Conservation (phyloP, 2,113 vertebrate genomes). For the Nycticorax nycticorax region DNA sequence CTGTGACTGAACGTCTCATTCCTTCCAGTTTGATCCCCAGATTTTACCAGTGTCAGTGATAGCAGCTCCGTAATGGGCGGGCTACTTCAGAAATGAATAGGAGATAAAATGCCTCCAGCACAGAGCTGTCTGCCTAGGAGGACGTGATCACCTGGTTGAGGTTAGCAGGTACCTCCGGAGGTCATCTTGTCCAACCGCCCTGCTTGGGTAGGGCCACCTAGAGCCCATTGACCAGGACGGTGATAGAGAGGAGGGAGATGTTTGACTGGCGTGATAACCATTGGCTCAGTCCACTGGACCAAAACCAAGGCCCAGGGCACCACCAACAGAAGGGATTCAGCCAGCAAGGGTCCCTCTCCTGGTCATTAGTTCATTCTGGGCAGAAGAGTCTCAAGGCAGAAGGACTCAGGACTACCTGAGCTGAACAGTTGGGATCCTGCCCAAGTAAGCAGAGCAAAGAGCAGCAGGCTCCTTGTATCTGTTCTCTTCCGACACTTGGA, state of each 20-base stretch:
- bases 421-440: not conserved
- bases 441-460: not conserved
- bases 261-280: not conserved
- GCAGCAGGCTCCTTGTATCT: not conserved
- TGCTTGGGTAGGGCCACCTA: not conserved
- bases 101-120: not conserved
- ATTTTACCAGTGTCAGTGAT: fast-evolving
- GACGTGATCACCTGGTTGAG: not conserved
- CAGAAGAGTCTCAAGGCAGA: not conserved
- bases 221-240: not conserved
- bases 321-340: not conserved
- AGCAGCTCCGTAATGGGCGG: not conserved
- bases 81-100: not conserved
- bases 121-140: not conserved
- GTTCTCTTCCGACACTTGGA: not conserved
- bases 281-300: not conserved
- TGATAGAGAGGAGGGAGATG: not conserved
- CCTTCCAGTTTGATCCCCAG: not conserved
- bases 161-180: not conserved
- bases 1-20: not conserved
- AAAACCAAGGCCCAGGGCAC: not conserved
- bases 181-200: not conserved
- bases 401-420: not conserved
- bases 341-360: not conserved
- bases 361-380: not conserved